Conservation (phyloP, 2,888 invertebrate genomes). For the Gastracanthus pulcherrimus region DNA sequence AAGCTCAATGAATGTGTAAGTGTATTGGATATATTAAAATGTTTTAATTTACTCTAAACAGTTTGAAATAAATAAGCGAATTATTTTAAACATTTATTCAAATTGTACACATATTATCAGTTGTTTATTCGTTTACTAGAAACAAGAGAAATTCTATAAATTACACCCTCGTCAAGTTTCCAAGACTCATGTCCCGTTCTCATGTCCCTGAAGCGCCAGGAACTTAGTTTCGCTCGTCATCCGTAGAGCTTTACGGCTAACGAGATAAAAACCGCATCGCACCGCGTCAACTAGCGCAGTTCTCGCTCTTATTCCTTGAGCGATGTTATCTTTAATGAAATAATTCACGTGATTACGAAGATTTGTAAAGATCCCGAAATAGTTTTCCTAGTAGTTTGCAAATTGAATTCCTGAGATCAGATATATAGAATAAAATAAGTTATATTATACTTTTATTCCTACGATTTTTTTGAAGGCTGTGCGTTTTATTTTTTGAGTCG, state of each 20-base stretch:
- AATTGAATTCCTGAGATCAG: background rate
- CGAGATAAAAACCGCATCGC: conserved; percentile 29
- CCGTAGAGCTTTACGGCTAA: conserved; percentile 1
- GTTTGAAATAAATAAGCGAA: no score
- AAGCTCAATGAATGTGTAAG: no score
- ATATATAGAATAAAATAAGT: background rate
- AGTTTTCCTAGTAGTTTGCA: background rate
- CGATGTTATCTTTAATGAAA: conserved; percentile 29
- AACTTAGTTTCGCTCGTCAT: conserved; percentile 15
- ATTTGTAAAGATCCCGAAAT: background rate
- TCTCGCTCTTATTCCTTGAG: conserved; percentile 26
- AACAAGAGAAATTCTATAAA: background rate
- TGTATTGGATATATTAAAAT: no score
- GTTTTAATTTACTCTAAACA: no score
- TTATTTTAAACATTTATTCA: no score
- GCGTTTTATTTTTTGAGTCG: no score
- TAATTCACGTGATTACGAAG: conserved; percentile 36
- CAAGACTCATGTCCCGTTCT: background rate
- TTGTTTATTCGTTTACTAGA: background rate
- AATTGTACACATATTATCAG: no score
- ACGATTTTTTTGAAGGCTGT: no score
- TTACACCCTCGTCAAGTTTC: background rate
- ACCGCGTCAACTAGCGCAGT: background rate
- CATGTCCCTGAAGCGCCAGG: background rate
- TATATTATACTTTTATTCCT: no score